Evolutionary conservation across 2,113 vertebrate genomes (phyloP).

Genomic region (Podocnemis expansa): DNA sequence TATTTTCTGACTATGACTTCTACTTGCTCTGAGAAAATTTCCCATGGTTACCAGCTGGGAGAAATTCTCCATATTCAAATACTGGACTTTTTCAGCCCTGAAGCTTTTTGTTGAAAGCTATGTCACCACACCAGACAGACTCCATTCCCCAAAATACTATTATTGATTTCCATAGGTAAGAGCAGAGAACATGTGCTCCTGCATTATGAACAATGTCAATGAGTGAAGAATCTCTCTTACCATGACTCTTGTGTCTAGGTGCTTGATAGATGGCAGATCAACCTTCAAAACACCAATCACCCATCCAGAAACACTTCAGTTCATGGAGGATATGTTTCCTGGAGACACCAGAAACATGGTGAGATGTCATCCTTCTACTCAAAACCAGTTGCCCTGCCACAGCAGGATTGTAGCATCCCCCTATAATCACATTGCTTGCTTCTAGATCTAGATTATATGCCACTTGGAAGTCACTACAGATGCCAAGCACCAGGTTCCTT

Average conservation of each 20-base stretch:
- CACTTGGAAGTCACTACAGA: neutral
- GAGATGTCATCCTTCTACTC: neutral
- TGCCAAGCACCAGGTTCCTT: neutral
- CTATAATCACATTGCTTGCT: neutral
- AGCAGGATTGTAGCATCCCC: neutral
- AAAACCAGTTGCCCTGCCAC: neutral
- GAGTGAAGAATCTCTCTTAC: neutral
- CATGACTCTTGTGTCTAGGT: neutral
- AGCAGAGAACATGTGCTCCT: too few relatives aligned
- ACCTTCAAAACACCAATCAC: conserved; percentile 12
- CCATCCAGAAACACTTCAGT: neutral
- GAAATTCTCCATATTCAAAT: neutral
- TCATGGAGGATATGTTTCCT: conserved; percentile 1
- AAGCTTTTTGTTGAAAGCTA: neutral
- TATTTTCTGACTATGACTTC: neutral
- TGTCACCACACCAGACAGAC: neutral
- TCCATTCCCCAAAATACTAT: neutral
- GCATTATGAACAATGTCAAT: too few relatives aligned
- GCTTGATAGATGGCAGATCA: conserved; percentile 4
- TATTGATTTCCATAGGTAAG: neutral
- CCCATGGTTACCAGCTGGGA: neutral
- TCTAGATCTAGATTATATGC: neutral
- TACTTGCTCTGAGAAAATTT: too few relatives aligned
- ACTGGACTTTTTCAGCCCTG: neutral
- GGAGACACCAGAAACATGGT: neutral